A percentile compares a stretch with the other conserved stretches of the same genome.
Conservation (phyloP, 2,113 vertebrate species). For the Acanthisitta chloris region DNA sequence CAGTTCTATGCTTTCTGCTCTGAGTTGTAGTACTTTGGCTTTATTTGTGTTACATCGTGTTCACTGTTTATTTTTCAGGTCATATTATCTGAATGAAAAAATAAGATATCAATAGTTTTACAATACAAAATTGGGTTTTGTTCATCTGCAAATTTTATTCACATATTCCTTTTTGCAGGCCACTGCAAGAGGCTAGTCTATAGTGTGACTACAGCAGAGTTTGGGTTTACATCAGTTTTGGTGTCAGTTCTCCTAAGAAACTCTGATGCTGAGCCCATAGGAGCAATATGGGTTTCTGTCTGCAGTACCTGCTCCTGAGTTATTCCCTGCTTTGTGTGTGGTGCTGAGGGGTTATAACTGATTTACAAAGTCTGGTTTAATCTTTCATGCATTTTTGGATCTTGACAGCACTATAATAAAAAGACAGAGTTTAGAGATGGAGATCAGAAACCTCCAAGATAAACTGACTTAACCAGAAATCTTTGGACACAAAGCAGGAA, state of each 20-base stretch:
- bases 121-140: neutral
- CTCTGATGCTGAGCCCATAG: neutral
- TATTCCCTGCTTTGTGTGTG: neutral
- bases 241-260: neutral
- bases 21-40: neutral
- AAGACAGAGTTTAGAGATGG: constrained; percentile 74
- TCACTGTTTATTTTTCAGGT: neutral
- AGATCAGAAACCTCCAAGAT: constrained; percentile 73
- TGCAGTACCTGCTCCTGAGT: neutral
- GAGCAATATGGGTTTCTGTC: neutral
- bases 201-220: neutral
- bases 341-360: neutral
- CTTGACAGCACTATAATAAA: constrained; percentile 64
- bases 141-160: neutral
- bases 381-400: constrained; percentile 71
- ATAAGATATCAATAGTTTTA: neutral
- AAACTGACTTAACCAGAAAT: constrained; percentile 74
- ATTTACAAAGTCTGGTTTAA: neutral
- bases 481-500: constrained; percentile 73
- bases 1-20: neutral
- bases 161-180: neutral
- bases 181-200: neutral
- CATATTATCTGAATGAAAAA: neutral
- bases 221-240: neutral
- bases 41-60: neutral